Conservation (phyloP, 2,797 vertebrate species). For the Schizopygopsis pylzovi region DNA sequence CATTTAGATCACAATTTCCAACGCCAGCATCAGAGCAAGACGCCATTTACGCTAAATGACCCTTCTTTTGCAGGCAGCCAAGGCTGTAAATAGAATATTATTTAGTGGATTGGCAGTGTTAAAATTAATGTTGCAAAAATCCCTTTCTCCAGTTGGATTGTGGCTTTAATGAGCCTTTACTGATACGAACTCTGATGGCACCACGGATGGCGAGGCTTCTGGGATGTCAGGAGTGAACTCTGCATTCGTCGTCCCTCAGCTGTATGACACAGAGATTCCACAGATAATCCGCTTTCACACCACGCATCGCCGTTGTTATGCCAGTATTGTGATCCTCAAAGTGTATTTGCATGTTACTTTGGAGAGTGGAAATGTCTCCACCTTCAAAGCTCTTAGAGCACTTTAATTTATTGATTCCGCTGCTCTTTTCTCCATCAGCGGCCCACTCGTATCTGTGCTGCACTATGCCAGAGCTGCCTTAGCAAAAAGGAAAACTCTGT, state of each 20-base stretch:
- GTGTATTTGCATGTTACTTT: conserved; percentile 76
- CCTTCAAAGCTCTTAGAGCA: conserved; percentile 69
- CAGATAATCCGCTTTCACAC: conserved; percentile 67
- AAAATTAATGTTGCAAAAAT: conserved; percentile 90
- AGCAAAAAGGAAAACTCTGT: conserved; percentile 60
- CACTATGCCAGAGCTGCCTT: conserved; percentile 49
- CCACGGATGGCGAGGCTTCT: conserved; percentile 70
- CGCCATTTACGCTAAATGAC: conserved; percentile 63
- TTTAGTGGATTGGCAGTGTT: conserved; percentile 86
- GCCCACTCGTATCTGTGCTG: conserved; percentile 54
- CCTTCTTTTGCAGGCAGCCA: conserved; percentile 71
- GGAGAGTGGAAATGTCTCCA: conserved; percentile 63
- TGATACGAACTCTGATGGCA: conserved; percentile 83
- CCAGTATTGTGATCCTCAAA: conserved; percentile 59
- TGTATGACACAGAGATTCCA: conserved; percentile 62
- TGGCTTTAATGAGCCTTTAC: conserved; percentile 87
- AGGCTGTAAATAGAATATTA: conserved; percentile 83
- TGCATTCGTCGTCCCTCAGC: conserved; percentile 70
- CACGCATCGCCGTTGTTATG: conserved; percentile 45
- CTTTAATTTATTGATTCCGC: conserved; percentile 74
- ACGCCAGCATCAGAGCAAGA: conserved; percentile 63
- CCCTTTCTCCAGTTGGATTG: conserved; percentile 82
- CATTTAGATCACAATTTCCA: conserved; percentile 66
- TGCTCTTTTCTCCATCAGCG: conserved; percentile 50
- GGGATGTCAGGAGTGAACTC: conserved; percentile 75